phyloP scores from a whole-genome alignment of 2,797 vertebrate species.

The Meriones psammophilus region DNA sequence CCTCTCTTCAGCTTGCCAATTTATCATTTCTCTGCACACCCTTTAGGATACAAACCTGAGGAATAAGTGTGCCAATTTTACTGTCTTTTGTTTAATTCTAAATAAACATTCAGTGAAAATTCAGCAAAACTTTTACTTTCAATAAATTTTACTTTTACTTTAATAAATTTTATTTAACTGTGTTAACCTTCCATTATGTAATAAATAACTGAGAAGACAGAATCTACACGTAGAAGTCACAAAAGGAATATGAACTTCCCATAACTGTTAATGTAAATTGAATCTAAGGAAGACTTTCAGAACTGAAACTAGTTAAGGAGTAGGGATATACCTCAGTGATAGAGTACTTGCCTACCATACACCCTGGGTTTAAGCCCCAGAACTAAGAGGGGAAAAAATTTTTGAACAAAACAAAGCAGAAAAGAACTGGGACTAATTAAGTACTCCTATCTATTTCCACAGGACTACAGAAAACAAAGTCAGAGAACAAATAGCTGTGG shows the following conservation, averaged over 20 bases:
- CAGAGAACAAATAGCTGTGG: conserved; percentile 41
- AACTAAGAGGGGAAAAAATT: background rate
- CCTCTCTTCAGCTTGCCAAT: background rate
- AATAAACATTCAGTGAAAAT: conserved; percentile 43
- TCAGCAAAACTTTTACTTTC: background rate
- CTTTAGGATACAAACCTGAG: background rate
- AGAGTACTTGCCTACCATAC: background rate
- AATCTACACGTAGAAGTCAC: conserved; percentile 20
- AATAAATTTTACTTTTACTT: conserved; percentile 37
- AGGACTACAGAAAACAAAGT: background rate
- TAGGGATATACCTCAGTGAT: background rate
- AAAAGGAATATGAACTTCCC: conserved; percentile 32
- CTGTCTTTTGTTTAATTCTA: conserved; percentile 13
- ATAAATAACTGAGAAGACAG: conserved; percentile 40
- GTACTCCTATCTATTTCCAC: background rate
- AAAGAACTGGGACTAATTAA: conserved; percentile 34
- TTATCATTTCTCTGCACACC: background rate
- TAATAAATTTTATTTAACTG: conserved; percentile 33
- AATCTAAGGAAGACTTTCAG: conserved; percentile 17
- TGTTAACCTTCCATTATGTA: background rate
- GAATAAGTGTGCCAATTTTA: background rate
- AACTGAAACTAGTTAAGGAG: conserved; percentile 39
- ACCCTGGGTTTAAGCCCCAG: background rate
- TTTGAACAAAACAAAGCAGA: background rate
- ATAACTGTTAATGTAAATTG: background rate